These are phyloP conservation scores for Drosophila greeni DNA, from an alignment of 2,888 invertebrate genomes.

Conservation along the genomic window DNA sequence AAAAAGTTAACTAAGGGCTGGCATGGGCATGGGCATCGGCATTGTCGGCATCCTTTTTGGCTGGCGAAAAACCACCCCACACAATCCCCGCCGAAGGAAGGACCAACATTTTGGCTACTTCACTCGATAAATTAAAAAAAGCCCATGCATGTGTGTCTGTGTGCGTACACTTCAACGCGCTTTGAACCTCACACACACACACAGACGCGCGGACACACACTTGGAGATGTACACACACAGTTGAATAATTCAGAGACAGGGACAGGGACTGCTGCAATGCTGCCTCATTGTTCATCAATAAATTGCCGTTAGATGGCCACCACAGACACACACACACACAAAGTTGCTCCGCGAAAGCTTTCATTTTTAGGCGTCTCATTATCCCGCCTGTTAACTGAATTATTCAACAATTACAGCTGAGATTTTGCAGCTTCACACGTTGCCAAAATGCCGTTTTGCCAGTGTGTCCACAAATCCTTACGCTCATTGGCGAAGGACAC, in stretches of 20 bases:
- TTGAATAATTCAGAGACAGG: slow-evolving; percentile 64
- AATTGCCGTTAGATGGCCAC: slow-evolving; percentile 42
- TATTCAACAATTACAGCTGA: slow-evolving; percentile 55
- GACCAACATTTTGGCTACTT: slow-evolving; percentile 42
- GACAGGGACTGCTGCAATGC: slow-evolving; percentile 58
- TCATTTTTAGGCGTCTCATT: slow-evolving; percentile 40
- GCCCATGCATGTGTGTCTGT: slow-evolving; percentile 32
- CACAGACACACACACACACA: slow-evolving; percentile 7
- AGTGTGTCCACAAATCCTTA: slow-evolving; percentile 44
- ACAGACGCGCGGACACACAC: slow-evolving; percentile 6
- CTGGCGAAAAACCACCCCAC: slow-evolving; percentile 56
- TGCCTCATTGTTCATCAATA: slow-evolving; percentile 56
- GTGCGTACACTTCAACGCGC: slow-evolving; percentile 54
- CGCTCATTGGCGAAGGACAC: slow-evolving; percentile 46
- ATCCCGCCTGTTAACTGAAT: slow-evolving; percentile 45
- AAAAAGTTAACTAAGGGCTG: slow-evolving; percentile 71
- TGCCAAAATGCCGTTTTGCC: slow-evolving; percentile 31
- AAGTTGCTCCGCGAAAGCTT: slow-evolving; percentile 10
- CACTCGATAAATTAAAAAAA: slow-evolving; percentile 59
- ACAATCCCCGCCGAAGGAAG: slow-evolving; percentile 38
- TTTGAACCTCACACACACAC: slow-evolving; percentile 37
- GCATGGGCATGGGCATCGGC: slow-evolving; percentile 12
- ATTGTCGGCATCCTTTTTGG: slow-evolving; percentile 48
- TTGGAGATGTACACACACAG: slow-evolving; percentile 18
- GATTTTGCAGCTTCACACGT: slow-evolving; percentile 59